These are phyloP conservation scores for Strigops habroptila DNA, from an alignment of 2,113 vertebrate genomes.

Conservation along the genomic window DNA sequence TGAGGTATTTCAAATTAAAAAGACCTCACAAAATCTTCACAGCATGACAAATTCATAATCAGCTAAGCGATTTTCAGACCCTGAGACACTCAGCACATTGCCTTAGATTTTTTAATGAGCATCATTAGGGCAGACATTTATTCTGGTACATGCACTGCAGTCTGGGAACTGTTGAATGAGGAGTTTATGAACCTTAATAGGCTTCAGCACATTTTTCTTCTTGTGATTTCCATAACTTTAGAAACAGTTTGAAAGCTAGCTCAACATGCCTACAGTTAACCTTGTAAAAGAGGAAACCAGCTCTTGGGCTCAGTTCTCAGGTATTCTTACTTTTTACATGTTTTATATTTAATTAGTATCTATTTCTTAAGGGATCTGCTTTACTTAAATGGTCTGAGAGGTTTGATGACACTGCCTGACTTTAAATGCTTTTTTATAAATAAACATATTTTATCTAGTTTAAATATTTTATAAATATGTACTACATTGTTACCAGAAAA, in stretches of 20 bases:
- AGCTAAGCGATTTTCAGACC: background rate
- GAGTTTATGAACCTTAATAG: background rate
- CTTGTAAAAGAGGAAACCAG: background rate
- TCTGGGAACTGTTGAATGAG: background rate
- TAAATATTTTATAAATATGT: background rate
- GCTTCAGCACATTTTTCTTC: background rate
- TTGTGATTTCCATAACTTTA: background rate
- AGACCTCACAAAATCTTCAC: background rate
- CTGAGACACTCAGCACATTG: background rate
- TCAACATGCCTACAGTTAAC: background rate
- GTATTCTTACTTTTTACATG: background rate
- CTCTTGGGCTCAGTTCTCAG: background rate
- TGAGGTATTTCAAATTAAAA: slow-evolving; percentile 10
- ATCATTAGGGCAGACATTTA: slow-evolving; percentile 16
- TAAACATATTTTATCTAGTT: background rate
- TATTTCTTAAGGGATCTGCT: background rate
- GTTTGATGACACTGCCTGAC: rapidly evolving
- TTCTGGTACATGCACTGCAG: background rate
- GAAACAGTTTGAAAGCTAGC: background rate
- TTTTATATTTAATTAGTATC: background rate
- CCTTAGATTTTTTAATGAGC: slow-evolving; percentile 8
- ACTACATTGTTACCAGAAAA: background rate
- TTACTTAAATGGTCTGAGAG: background rate
- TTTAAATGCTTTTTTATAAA: background rate
- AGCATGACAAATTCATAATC: slow-evolving; percentile 8